Base-by-base conservation (phyloP, 2,113 vertebrate genomes). In the Stigmatopora nigra region DNA sequence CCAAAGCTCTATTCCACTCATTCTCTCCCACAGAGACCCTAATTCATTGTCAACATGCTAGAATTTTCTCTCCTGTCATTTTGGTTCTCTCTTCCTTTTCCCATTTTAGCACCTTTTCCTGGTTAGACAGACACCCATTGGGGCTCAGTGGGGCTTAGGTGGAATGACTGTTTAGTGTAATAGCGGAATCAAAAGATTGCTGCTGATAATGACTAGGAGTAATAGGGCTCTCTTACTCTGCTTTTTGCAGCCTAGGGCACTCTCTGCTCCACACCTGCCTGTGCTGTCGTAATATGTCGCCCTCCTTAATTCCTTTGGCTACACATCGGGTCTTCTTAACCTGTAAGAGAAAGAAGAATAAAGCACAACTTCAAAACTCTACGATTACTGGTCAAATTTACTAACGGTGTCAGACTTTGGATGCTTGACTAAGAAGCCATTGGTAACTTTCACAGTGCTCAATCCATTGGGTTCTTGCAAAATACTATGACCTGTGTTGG, bases 221-320 rank as follows among this genome's bases (percentile, higher is more conserved):
- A 86, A 79, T 75, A 69, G 73, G 59, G 63, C 65, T 71, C 65
- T 87, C 89, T 91, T 90, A 99, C 95, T 93, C 90, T 77, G 79
- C 85, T 78, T 89, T 88, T 47, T 59, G 84, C 58, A 96, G 88
- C 61, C 87, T 88, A 49, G 84, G 83, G 46, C 91, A 82, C 70
- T 95, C 95, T 62, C 84, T 82, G 91, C 90, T 92, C 95, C 96
- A 99, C 75, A 94, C 91, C 78, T 91, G 92, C 35, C 69, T 89
- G 72, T 98, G 96, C 67, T 93, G 94, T 67, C 92, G 92, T 75
- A 94, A 78, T 48, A 95, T 76, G 69, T 77, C 90, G 82, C 88
- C 92, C 58, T 95, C 92, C 86, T 91, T 97, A 70, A 84, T 92
- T 58, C 69, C 70, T 85, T 93, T 94, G 85, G 92, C 93, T 61